Evolutionary conservation across 2,113 vertebrate genomes (phyloP).

Genomic region (Pterocles gutturalis): DNA sequence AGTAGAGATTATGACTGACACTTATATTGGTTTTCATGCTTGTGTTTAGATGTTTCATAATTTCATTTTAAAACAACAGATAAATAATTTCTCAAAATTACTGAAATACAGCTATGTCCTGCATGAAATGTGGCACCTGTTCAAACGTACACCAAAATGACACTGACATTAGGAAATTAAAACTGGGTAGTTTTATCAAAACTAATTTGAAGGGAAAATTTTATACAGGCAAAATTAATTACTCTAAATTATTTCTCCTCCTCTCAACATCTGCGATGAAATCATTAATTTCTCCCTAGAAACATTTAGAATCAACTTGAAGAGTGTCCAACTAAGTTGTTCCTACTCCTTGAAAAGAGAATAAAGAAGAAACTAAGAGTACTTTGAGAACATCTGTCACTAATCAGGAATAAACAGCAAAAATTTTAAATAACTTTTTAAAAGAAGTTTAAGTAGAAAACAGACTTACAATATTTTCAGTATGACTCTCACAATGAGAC

Average conservation of each 20-base stretch:
- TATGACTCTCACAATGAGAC: background rate
- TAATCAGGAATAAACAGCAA: background rate
- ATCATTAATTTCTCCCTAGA: constrained; percentile 12
- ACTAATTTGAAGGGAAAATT: background rate
- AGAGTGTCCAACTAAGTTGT: background rate
- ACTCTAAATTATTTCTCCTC: background rate
- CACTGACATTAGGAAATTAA: background rate
- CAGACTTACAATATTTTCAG: background rate
- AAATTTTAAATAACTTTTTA: background rate
- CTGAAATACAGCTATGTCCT: background rate
- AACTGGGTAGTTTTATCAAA: background rate
- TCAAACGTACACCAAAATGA: background rate
- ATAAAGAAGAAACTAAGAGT: background rate
- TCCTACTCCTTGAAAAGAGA: background rate
- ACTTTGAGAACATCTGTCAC: constrained; percentile 11
- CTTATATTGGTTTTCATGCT: background rate
- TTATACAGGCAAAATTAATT: background rate
- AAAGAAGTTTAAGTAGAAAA: background rate
- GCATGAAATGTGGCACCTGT: background rate
- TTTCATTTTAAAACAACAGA: constrained; percentile 20
- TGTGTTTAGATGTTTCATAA: background rate
- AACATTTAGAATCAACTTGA: constrained; percentile 3
- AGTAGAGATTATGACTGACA: background rate
- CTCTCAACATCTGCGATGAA: constrained; percentile 42
- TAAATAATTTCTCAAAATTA: background rate